Evolutionary conservation across 2,797 vertebrate species (phyloP).

Genomic region (Platyrinchus mystaceus): DNA sequence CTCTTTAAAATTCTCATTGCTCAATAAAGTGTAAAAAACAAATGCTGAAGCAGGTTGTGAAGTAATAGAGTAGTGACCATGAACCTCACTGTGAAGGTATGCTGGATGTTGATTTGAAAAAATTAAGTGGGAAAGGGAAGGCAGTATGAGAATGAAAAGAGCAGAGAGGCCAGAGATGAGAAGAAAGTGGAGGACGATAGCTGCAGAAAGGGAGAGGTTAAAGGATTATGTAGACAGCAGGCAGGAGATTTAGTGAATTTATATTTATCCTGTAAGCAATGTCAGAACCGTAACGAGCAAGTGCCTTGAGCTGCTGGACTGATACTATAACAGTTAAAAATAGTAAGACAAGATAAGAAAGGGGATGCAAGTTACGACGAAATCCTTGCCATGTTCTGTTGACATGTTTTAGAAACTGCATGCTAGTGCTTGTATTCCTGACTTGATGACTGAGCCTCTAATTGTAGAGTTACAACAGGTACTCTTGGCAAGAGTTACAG

Average conservation of each 20-base stretch:
- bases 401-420: not conserved
- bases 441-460: not conserved
- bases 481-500: not conserved
- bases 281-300: slow-evolving; percentile 25
- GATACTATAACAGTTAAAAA: not conserved
- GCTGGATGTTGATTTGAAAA: not conserved
- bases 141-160: not conserved
- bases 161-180: not conserved
- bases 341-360: not conserved
- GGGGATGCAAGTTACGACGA: not conserved
- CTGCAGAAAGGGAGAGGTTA: slow-evolving; percentile 22
- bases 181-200: not conserved
- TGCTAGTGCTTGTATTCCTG: not conserved
- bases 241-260: slow-evolving; percentile 68
- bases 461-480: not conserved
- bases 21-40: not conserved
- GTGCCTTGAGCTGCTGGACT: not conserved
- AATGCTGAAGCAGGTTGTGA: not conserved
- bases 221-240: slow-evolving; percentile 39
- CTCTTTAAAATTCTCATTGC: slow-evolving; percentile 14
- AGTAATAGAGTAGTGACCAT: not conserved
- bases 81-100: not conserved
- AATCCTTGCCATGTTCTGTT: not conserved
- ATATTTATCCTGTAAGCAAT: slow-evolving; percentile 62
- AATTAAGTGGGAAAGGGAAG: not conserved